Base-by-base conservation (phyloP, 2,888 invertebrate genomes). In the Stenolophus ochropezus region DNA sequence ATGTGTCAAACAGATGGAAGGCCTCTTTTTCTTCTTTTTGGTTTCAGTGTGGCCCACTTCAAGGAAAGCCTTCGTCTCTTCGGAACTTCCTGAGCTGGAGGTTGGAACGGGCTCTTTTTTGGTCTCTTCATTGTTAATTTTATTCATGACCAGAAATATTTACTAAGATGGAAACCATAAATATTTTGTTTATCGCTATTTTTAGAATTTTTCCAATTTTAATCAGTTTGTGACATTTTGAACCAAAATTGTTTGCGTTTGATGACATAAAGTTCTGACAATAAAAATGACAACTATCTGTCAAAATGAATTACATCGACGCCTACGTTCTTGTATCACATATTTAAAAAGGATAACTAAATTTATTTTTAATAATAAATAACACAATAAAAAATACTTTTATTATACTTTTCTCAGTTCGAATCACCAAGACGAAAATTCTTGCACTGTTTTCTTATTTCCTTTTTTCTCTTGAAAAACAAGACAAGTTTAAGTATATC, bases 1-100 rank as follows among this genome's bases (percentile, higher is more conserved):
- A 89, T 93, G 93, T 76, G 92, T 92, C 69, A 93, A 91, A 88
- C 93, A 94, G 85, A 94, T 93, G 51, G 93, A 89, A 85, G 92
- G 90, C 14, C 82, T 82, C 77, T 49, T 82, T 49, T 78, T 82
- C 61, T 80, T 84, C 81, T 84, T 85, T 65, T 83, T 83, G 21
- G 11, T n/a, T 6, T 77, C 74, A 0, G 49, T 82, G 58, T 76
- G 82, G 25, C 69, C 65, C 5, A 14, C 65, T 49, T 81, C 81
- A n/a, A 49, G 27, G 53, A 18, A 56, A 4, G 23, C 47, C 42
- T 80, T 80, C 18, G 73, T 80, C 58, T 86, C 86, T 53, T 83
- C 71, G 53, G 82, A 69, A 77, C 80, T 83, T 42, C 16, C 71
- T 16, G 82, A 77, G 61, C 82, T 77, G 56, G 82, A 83, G 11